phyloP scores from a whole-genome alignment of 2,113 vertebrate genomes.

The Prionailurus bengalensis region DNA sequence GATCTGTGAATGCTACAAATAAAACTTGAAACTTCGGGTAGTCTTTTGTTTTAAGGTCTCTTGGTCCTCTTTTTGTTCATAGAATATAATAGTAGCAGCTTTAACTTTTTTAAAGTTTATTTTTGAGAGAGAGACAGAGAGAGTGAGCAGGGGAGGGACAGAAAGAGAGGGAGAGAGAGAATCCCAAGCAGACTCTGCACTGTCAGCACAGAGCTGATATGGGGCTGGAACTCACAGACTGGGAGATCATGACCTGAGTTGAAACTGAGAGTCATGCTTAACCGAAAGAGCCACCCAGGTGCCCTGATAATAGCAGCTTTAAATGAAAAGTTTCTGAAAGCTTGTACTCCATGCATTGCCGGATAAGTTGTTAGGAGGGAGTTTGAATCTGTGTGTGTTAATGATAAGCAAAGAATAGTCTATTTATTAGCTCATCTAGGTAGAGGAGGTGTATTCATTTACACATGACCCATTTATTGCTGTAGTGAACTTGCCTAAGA shows the following conservation, averaged over 20 bases:
- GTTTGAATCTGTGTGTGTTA: not conserved
- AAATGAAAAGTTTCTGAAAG: not conserved
- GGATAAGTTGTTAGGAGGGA: not conserved
- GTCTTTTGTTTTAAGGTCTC: not conserved
- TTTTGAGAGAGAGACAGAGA: no score
- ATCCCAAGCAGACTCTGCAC: no score
- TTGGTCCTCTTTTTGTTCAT: not conserved
- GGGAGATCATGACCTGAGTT: no score
- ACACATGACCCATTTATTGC: not conserved
- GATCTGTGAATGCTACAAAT: not conserved
- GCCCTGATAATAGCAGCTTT: not conserved
- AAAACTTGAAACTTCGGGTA: not conserved
- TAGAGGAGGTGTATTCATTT: not conserved
- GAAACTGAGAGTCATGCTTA: no score
- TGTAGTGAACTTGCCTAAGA: not conserved
- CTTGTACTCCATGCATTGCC: not conserved
- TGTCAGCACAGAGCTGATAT: no score
- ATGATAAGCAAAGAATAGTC: not conserved
- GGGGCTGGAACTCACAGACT: no score
- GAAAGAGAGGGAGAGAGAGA: no score
- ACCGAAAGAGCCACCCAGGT: no score
- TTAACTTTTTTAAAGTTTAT: no score
- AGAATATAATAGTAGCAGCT: not conserved
- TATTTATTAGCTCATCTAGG: not conserved
- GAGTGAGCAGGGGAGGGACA: no score